Evolutionary conservation across 2,113 vertebrate genomes (phyloP), one percentile per base, ranked within the genome.

Genomic region (Columba janthina): DNA sequence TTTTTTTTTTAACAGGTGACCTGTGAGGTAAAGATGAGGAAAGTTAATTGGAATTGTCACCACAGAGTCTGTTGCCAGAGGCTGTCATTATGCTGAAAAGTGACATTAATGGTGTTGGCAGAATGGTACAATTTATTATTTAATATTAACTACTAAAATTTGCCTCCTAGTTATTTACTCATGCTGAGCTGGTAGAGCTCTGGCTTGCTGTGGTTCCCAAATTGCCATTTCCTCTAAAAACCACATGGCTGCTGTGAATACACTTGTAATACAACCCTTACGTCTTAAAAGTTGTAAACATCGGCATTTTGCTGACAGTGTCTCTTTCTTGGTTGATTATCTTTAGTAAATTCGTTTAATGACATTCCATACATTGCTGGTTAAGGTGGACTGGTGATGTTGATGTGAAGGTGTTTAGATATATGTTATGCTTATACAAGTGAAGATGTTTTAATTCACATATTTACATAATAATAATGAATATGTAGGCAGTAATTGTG

Each of bases 41-140:
- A 64, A 85, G 50, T 61, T 95, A 91, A 96, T 91, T 73, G 90
- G 56, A 95, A 74, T 73, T 91, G 94, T 93, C 89, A 88, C 66
- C 0, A 0, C 11, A 34, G 44, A 85, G 32, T 18, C 46, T 79
- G 46, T 91, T 71, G 89, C 77, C 38, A 64, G 88, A 66, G 94
- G 85, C 88, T 93, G 81, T 50, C 67, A 31, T 87, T 87, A 34
- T 80, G 67, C 60, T 67, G 85, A 71, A 44, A 90, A 84, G 60
- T 83, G 60, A 64, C 6, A 11, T 94, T 90, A 83, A 44, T 73
- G 56, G 79, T 66, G 64, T 90, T 96, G 72, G 29, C 71, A 76
- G 81, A 34, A 66, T 51, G 26, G 58, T 38, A 60, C 17, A 64
- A 34, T 62, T 77, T 91, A 15, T 36, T 94, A n/a, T 91, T 92